Percentiles rank a stretch among this genome's conserved stretches.
Conservation (phyloP, 2,797 vertebrate genomes). For the Acipenser ruthenus region DNA sequence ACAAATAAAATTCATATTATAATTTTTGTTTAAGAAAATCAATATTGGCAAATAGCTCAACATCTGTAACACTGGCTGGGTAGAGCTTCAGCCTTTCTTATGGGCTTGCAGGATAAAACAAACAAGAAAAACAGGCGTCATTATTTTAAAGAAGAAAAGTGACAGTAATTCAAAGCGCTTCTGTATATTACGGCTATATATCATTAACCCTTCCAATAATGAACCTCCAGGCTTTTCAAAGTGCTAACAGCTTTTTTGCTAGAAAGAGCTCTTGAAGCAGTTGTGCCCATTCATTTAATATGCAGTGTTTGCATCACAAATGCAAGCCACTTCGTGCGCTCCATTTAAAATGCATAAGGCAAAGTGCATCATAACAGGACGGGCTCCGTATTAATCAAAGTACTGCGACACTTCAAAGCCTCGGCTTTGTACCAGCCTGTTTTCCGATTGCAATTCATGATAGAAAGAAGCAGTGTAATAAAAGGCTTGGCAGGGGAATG, state of each 20-base stretch:
- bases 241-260: conserved; percentile 46
- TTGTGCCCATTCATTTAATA: conserved; percentile 46
- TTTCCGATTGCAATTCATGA: conserved; percentile 68
- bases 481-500: conserved; percentile 60
- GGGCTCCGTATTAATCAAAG: conserved; percentile 79
- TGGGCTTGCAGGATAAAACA: too few species aligned
- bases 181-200: conserved; percentile 29
- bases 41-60: too few species aligned
- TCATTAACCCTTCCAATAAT: conserved; percentile 51
- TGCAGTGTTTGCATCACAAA: conserved; percentile 55
- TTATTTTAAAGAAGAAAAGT: too few species aligned
- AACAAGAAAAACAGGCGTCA: too few species aligned
- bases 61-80: too few species aligned
- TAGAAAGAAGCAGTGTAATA: conserved; percentile 61
- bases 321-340: conserved; percentile 59
- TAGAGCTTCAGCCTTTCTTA: too few species aligned
- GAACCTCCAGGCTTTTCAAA: conserved; percentile 44
- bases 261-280: conserved; percentile 43
- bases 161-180: too few species aligned
- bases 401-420: conserved; percentile 76
- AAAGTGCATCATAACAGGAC: conserved; percentile 79
- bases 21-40: too few species aligned
- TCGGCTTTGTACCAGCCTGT: conserved; percentile 59
- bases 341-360: conserved; percentile 73
- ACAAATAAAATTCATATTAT: too few species aligned